These are phyloP conservation scores for Ectemnius continuus DNA, from an alignment of 2,888 invertebrate species.

Conservation along the genomic window DNA sequence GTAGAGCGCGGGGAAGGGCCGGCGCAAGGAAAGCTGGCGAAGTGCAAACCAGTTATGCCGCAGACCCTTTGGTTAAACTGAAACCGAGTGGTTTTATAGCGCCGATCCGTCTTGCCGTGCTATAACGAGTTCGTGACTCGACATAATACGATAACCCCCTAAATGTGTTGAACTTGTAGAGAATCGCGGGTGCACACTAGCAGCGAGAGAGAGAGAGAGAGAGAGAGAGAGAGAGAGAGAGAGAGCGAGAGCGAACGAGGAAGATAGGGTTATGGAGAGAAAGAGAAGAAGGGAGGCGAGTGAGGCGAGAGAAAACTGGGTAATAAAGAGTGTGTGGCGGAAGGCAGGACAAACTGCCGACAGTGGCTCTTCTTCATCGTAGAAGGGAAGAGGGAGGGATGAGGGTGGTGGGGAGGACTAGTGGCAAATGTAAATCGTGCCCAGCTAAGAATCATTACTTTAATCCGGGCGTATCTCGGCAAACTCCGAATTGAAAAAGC, in stretches of 20 bases:
- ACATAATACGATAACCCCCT: conserved; percentile 75
- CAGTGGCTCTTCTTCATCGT: conserved; percentile 58
- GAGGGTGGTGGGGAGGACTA: conserved; percentile 15
- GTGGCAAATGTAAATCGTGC: conserved; percentile 42
- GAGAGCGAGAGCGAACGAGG: conserved; percentile 14
- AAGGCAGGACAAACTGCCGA: conserved; percentile 63
- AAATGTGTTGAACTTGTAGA: conserved; percentile 62
- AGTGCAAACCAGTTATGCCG: conserved; percentile 73
- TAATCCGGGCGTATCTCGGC: conserved; percentile 27
- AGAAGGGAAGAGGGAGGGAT: conserved; percentile 33
- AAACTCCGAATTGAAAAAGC: conserved; percentile 28
- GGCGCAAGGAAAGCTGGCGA: conserved; percentile 50
- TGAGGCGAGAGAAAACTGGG: conserved; percentile 41
- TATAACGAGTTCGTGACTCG: conserved; percentile 78
- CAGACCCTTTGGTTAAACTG: conserved; percentile 66
- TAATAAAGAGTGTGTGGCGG: conserved; percentile 61
- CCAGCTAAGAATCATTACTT: conserved; percentile 39
- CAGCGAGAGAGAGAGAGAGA: conserved; percentile 26
- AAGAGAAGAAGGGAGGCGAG: not conserved
- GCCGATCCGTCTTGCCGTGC: conserved; percentile 74
- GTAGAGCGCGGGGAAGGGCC: conserved; percentile 15
- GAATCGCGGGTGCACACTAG: conserved; percentile 53
- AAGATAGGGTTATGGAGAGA: too few relatives aligned
- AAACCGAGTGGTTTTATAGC: conserved; percentile 73
- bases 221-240: conserved; percentile 22